Evolutionary conservation across 2,797 vertebrate species (phyloP).

Genomic region (Paguma larvata): DNA sequence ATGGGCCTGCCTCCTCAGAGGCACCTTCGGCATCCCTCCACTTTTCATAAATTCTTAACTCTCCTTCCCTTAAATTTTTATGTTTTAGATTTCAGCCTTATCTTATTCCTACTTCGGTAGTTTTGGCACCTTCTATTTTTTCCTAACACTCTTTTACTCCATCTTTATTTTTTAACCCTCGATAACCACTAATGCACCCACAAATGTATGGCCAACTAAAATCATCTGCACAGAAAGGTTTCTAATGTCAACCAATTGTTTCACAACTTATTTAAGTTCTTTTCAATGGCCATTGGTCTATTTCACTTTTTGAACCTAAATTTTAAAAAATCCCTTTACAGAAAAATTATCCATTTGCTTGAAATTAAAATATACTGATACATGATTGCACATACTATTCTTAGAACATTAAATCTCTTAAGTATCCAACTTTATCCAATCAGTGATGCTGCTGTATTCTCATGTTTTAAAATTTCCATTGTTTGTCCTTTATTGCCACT

Average conservation of each 20-base stretch:
- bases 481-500: neutral
- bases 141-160: neutral
- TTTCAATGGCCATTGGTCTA: neutral
- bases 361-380: neutral
- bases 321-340: neutral
- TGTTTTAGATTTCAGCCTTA: neutral
- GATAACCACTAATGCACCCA: too few species aligned
- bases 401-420: neutral
- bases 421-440: neutral
- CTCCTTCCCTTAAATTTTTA: neutral
- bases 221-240: neutral
- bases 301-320: neutral
- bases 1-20: neutral
- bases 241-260: neutral
- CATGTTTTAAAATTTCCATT: neutral
- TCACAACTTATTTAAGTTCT: neutral
- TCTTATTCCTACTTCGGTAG: neutral
- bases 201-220: too few species aligned
- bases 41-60: neutral
- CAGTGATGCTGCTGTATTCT: neutral
- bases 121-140: neutral
- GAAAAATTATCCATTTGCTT: neutral
- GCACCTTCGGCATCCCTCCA: neutral
- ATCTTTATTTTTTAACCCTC: neutral
- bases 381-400: neutral